Base-by-base conservation (phyloP, 2,888 invertebrate genomes). In the Mycalesis mineus region DNA sequence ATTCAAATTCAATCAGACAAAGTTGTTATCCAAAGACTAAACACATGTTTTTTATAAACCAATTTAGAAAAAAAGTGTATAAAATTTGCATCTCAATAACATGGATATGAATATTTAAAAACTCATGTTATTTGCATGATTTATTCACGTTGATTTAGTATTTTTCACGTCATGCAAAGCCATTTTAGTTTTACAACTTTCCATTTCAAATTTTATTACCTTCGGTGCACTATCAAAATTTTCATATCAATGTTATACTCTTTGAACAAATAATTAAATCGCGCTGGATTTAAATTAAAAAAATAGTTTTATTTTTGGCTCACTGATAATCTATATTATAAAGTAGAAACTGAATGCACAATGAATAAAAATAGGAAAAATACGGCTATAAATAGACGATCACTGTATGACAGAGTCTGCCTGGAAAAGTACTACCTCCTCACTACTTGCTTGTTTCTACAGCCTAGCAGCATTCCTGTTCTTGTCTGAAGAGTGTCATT, bases 31-130 rank as follows among this genome's bases (percentile, higher is more conserved):
- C 7, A 9, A 28, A n/a, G 13, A 5, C 28, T 29, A 44, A 28
- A 13, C 22, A 4, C 29, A 31, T 14, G 13, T 6, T 15, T 31
- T 44, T 44, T 1, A 8, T 14, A 14, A 7, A 14, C 13, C 14
- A 9, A 28, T 45, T 44, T 28, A 44, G 11, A 33, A 33, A 47
- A 47, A 9, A 45, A 33, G 8, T n/a, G 33, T 17, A 14, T 14
- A 15, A 47, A 47, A 51, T 51, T 51, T 51, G 51, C 51, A 51
- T 41, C 39, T 39, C 51, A 51, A 51, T 51, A 51, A 51, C 51
- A 28, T 11, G 14, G 51, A 40, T 14, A 51, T 51, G 51, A 51
- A 41, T 51, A 51, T 41, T 51, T 40, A 51, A 51, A 51, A 51
- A 51, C 28, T 11, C 29, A 51, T 22, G 9, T 28, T 50, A 51